Base-by-base conservation (phyloP, 1,140 invertebrate genomes). In the Aphelenchoides besseyi region DNA sequence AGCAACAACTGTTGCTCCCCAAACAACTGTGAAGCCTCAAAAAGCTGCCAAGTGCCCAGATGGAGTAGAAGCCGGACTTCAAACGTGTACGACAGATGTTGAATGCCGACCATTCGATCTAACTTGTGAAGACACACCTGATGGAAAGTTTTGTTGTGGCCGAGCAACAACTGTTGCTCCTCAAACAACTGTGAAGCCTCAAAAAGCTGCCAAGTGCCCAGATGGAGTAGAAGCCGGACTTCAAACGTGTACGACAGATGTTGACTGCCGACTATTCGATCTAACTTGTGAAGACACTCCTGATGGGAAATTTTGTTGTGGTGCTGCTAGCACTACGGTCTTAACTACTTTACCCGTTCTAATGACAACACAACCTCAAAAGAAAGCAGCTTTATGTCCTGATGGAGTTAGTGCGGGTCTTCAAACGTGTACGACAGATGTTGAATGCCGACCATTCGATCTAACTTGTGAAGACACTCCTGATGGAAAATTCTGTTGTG, bases 41-140 rank as follows among this genome's bases (percentile, higher is more conserved):
- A n/a, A n/a, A n/a, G n/a, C n/a, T n/a, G n/a, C n/a, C n/a, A n/a
- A 5, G 32, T 59, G 55, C 23, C 55, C 55, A 23, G 55, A 59
- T 18, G 55, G 55, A 5, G 18, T 59, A 28, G 12, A 23, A 48
- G 41, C 12, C 41, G 41, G 41, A 23, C 41, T 48, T 12, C 12
- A 12, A 23, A 12, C 41, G 12, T 48, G 41, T 23, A 48, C 41
- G 41, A 48, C 12, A 23, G 12, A 12, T 12, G 41, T 16, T 12
- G 41, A 48, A 16, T 48, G 41, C 41, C 12, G 12, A 23, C 41
- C 12, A 12, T 48, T 48, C 41, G 41, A 48, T 48, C 23, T 48
- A 23, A 48, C 12, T 23, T 48, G 41, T 23, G 41, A 48, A 48
- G 41, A 48, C 12, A 48, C 41, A 12, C 41, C 23, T 12, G 41